phyloP scores from a whole-genome alignment of 2,113 vertebrate genomes.

The Myiagra hebetior region DNA sequence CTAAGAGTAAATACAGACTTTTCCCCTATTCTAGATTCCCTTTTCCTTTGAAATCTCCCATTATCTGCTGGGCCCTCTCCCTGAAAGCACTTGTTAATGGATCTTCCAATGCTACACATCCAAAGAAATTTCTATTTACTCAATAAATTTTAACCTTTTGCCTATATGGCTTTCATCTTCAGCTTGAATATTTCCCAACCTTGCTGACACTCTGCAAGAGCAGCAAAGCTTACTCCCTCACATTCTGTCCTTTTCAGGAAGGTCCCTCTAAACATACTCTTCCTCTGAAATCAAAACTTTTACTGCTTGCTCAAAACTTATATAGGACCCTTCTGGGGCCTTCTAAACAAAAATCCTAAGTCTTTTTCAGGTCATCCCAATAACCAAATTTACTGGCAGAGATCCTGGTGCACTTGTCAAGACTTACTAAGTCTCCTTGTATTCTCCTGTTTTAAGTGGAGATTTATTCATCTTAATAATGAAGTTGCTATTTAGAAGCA shows the following conservation, averaged over 20 bases:
- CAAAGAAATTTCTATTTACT: background rate
- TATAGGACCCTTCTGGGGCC: accelerated
- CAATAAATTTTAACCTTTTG: background rate
- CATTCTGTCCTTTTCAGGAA: background rate
- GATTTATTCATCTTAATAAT: background rate
- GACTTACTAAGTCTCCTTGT: background rate
- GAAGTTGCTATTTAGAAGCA: background rate
- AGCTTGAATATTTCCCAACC: background rate
- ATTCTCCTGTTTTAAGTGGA: background rate
- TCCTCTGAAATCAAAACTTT: background rate
- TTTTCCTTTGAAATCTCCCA: background rate
- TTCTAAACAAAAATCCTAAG: background rate
- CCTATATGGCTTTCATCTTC: background rate
- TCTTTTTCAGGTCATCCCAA: background rate
- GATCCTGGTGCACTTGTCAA: background rate
- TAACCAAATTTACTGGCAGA: background rate
- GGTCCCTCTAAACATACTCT: background rate
- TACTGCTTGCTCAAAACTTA: background rate
- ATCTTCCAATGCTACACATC: background rate
- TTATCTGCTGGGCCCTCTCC: background rate
- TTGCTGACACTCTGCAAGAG: background rate
- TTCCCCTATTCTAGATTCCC: background rate
- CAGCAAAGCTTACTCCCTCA: background rate
- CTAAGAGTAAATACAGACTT: background rate
- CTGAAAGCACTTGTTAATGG: background rate